A percentile compares a stretch with the other conserved stretches of the same genome.
phyloP scores from a whole-genome alignment of 2,113 vertebrate genomes.

The Dipodomys merriami region DNA sequence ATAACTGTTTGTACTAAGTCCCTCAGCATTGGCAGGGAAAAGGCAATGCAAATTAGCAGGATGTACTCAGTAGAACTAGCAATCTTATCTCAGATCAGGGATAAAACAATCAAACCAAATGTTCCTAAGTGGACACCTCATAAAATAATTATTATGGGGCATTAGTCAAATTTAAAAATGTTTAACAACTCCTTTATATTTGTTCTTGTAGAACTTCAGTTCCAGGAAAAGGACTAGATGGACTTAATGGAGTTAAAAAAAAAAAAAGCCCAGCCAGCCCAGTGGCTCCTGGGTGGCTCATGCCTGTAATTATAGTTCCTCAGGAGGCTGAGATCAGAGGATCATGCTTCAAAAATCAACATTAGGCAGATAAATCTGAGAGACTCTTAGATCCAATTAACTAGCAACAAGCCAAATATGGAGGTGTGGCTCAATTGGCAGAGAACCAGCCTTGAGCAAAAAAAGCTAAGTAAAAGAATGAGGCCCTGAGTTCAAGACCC shows the following conservation, averaged over 20 bases:
- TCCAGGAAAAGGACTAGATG: conserved; percentile 46
- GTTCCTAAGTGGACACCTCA: conserved; percentile 55
- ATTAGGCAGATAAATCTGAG: too few relatives aligned
- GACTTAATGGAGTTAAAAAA: background rate
- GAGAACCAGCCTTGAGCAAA: too few relatives aligned
- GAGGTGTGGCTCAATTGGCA: too few relatives aligned
- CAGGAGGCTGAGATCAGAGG: too few relatives aligned
- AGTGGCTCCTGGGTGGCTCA: too few relatives aligned
- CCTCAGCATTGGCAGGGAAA: background rate
- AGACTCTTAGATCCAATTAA: too few relatives aligned
- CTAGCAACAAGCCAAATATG: too few relatives aligned
- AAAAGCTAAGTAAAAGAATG: too few relatives aligned
- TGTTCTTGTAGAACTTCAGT: conserved; percentile 53
- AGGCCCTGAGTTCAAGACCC: too few relatives aligned
- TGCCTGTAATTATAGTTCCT: too few relatives aligned
- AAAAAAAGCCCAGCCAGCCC: background rate
- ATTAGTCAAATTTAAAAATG: conserved; percentile 63
- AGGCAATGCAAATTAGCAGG: conserved; percentile 24
- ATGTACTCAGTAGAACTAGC: background rate
- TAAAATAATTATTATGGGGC: conserved; percentile 64
- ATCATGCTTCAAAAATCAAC: too few relatives aligned
- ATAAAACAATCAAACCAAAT: conserved; percentile 62
- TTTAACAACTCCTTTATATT: conserved; percentile 61
- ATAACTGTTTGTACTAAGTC: background rate
- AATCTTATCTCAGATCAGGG: conserved; percentile 44